Conservation (phyloP, 2,888 invertebrate genomes). For the Epinotia demarniana region DNA sequence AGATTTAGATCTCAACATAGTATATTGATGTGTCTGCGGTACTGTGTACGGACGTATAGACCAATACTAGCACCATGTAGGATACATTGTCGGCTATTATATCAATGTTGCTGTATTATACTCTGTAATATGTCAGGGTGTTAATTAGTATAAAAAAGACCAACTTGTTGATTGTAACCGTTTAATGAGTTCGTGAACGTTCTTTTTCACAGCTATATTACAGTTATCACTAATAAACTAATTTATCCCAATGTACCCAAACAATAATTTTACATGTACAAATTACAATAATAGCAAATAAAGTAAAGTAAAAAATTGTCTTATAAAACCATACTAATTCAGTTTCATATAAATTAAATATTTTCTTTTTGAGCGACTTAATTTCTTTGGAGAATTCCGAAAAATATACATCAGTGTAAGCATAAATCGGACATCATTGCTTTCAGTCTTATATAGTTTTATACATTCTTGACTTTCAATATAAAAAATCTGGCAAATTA, state of each 20-base stretch:
- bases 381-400: not conserved
- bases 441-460: conserved; percentile 22
- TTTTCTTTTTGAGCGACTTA: not conserved
- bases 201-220: conserved; percentile 39
- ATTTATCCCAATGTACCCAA: conserved; percentile 36
- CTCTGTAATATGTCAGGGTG: not conserved
- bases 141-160: conserved; percentile 1
- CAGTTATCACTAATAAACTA: conserved; percentile 39
- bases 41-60: too few species aligned
- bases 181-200: conserved; percentile 36
- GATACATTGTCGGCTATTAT: too few species aligned
- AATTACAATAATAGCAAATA: conserved; percentile 12
- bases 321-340: not conserved
- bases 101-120: too few species aligned
- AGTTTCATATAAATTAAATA: not conserved
- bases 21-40: too few species aligned
- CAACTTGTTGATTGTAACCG: conserved; percentile 26
- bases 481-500: conserved; percentile 6
- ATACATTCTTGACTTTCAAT: conserved; percentile 1
- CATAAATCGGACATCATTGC: conserved; percentile 4
- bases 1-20: too few species aligned
- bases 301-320: not conserved
- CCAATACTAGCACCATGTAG: too few species aligned
- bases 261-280: conserved; percentile 13
- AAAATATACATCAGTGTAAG: not conserved